Evolutionary conservation across 2,797 vertebrate genomes (phyloP).

Genomic region (Ceyx erithaca): DNA sequence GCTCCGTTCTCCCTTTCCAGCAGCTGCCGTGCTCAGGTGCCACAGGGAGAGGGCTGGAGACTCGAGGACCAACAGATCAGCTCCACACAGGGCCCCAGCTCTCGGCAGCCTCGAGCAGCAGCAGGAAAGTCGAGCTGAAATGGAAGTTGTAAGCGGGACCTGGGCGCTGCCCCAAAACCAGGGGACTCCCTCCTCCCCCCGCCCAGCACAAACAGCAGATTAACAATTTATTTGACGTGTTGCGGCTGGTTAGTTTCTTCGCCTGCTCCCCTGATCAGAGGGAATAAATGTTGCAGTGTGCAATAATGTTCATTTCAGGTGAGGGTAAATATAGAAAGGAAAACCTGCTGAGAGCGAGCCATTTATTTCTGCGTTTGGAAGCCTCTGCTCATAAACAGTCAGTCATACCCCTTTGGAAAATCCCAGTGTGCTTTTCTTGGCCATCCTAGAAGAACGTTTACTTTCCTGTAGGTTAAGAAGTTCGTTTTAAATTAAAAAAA

Average conservation of each 20-base stretch:
- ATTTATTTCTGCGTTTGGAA: slow-evolving; percentile 59
- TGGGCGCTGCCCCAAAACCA: slow-evolving; percentile 26
- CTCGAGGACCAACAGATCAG: rapidly evolving
- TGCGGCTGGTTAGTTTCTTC: slow-evolving; percentile 30
- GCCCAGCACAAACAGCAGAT: slow-evolving; percentile 37
- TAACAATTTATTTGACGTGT: slow-evolving; percentile 60
- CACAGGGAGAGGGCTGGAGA: neutral
- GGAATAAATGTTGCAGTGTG: slow-evolving; percentile 49
- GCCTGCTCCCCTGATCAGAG: slow-evolving; percentile 11
- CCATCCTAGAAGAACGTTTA: slow-evolving; percentile 52
- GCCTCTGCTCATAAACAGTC: slow-evolving; percentile 65
- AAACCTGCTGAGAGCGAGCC: slow-evolving; percentile 69
- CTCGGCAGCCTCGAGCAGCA: neutral
- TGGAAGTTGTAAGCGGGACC: neutral
- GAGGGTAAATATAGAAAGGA: slow-evolving; percentile 74
- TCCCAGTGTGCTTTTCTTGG: slow-evolving; percentile 60
- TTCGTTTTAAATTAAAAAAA: slow-evolving; percentile 49
- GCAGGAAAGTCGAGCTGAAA: neutral
- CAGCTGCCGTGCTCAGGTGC: neutral
- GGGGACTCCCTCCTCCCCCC: slow-evolving; percentile 31
- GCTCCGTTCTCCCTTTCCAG: neutral
- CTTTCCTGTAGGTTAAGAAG: slow-evolving; percentile 65
- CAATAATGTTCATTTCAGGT: slow-evolving; percentile 71
- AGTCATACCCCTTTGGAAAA: slow-evolving; percentile 71
- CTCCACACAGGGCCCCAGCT: neutral